These are phyloP conservation scores for Anorthoa munda DNA, from an alignment of 2,888 invertebrate genomes.

Conservation along the genomic window DNA sequence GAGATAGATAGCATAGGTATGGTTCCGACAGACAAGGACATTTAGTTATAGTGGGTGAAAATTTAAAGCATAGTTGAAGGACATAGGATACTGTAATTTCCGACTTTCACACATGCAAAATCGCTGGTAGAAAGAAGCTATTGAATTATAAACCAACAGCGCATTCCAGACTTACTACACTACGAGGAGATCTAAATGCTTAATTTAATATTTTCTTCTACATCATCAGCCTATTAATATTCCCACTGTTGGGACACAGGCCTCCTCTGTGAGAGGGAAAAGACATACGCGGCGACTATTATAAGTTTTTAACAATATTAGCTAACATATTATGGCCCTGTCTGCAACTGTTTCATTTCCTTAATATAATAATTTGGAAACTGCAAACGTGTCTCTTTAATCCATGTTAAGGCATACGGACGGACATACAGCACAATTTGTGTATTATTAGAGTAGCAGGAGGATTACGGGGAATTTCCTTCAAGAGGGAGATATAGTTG, in stretches of 20 bases:
- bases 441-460: conserved; percentile 60
- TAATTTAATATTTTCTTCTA: neutral
- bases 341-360: conserved; percentile 26
- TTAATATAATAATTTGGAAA: conserved; percentile 30
- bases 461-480: conserved; percentile 62
- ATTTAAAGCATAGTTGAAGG: no score
- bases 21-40: no score
- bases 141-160: no score
- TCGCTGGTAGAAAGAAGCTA: no score
- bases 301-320: conserved; percentile 1
- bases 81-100: no score
- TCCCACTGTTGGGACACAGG: no score
- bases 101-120: no score
- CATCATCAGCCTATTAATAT: no score
- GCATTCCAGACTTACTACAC: no score
- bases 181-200: neutral
- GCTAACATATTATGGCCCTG: neutral
- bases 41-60: no score
- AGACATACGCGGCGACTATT: neutral
- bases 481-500: conserved; percentile 50
- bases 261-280: no score
- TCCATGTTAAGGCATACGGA: conserved; percentile 33
- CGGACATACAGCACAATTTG: conserved; percentile 62
- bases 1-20: no score
- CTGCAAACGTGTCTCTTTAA: conserved; percentile 22